Conservation (phyloP, 2,888 invertebrate genomes). For the Pseudococcus viburni region DNA sequence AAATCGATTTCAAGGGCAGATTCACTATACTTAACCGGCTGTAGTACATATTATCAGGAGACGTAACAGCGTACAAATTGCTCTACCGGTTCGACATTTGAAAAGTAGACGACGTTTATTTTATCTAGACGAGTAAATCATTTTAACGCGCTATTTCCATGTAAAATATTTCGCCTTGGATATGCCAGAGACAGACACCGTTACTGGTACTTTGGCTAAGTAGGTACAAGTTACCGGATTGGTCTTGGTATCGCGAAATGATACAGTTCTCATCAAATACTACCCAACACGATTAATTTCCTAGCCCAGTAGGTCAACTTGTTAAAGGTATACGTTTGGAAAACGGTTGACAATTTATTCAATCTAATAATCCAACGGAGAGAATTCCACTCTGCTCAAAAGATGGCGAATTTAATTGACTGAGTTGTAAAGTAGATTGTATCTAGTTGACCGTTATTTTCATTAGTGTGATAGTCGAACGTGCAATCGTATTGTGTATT, state of each 20-base stretch:
- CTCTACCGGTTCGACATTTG: not conserved
- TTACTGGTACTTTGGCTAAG: constrained; percentile 6
- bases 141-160: constrained; percentile 44
- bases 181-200: not conserved
- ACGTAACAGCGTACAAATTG: constrained; percentile 7
- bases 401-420: constrained; percentile 30
- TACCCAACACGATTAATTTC: constrained; percentile 10
- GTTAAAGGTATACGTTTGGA: not conserved
- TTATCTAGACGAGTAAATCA: constrained; percentile 9
- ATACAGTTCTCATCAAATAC: constrained; percentile 13
- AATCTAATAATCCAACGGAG: constrained; percentile 6
- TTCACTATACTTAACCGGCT: too few relatives aligned
- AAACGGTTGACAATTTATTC: constrained; percentile 20
- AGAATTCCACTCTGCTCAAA: not conserved
- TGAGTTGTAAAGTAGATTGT: not conserved
- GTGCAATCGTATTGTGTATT: not conserved
- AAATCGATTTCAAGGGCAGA: too few relatives aligned
- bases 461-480: constrained; percentile 1
- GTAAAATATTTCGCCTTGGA: not conserved
- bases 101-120: not conserved
- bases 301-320: constrained; percentile 15
- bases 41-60: not conserved
- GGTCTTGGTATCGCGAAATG: not conserved
- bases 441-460: constrained; percentile 43
- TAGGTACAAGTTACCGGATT: not conserved